A percentile compares a stretch with the other conserved stretches of the same genome.
Evolutionary conservation across 1,140 invertebrate genomes (phyloP).

Genomic region (Ganaspis sp.): DNA sequence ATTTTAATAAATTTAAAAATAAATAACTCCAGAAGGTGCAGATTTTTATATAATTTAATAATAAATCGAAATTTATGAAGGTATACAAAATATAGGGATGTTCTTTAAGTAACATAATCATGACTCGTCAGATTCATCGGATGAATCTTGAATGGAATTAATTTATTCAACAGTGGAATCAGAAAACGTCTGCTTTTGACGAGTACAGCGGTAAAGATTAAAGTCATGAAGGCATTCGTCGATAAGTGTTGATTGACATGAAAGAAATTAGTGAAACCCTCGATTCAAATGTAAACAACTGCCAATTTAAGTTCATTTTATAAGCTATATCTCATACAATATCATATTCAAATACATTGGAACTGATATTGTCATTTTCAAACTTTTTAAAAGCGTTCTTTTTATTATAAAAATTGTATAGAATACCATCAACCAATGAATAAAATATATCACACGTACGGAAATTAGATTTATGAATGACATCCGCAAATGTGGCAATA

Average conservation of each 20-base stretch:
- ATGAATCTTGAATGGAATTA: not conserved
- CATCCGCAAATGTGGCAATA: constrained; percentile 30
- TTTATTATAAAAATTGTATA: not conserved
- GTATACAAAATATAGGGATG: too few relatives aligned
- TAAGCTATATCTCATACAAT: too few relatives aligned
- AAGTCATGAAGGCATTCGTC: not conserved
- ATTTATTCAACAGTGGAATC: not conserved
- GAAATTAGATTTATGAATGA: not conserved
- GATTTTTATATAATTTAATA: too few relatives aligned
- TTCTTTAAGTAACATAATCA: not conserved
- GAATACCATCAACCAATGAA: not conserved
- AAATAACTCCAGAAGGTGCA: too few relatives aligned
- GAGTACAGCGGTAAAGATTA: not conserved
- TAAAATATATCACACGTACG: not conserved
- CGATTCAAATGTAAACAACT: not conserved
- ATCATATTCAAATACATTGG: too few relatives aligned
- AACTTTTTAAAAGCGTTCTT: too few relatives aligned
- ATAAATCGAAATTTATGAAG: too few relatives aligned
- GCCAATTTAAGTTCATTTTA: not conserved
- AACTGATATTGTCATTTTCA: too few relatives aligned
- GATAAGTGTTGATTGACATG: constrained; percentile 17
- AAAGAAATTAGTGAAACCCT: not conserved
- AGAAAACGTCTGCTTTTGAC: not conserved
- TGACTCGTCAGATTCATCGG: not conserved
- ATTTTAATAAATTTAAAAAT: too few relatives aligned